Conservation (phyloP, 2,113 vertebrate species). For the Chaetura pelagica region DNA sequence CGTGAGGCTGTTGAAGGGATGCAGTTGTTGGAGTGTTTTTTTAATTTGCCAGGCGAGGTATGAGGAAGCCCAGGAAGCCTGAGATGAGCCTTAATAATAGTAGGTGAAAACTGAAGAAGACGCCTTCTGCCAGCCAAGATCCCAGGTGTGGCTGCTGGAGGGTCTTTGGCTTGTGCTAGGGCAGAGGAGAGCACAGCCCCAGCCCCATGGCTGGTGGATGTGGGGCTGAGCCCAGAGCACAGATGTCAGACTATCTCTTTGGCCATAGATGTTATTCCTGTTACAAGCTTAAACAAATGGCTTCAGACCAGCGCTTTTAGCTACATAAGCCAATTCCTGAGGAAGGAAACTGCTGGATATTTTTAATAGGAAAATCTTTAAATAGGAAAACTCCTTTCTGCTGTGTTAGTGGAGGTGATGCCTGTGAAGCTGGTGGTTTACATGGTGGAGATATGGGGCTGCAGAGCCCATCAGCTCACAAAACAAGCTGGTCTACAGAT, state of each 20-base stretch:
- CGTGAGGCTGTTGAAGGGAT: not conserved
- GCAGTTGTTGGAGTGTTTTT: not conserved
- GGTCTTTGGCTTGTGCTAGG: not conserved
- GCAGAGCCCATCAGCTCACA: not conserved
- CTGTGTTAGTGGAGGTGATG: not conserved
- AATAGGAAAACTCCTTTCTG: not conserved
- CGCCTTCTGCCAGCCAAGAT: not conserved
- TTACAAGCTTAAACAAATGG: not conserved
- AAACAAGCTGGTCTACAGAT: not conserved
- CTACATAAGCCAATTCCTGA: not conserved
- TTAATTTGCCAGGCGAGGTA: not conserved
- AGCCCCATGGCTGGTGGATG: rapidly evolving
- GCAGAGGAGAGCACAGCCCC: not conserved
- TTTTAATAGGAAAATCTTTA: not conserved
- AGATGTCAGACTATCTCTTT: rapidly evolving
- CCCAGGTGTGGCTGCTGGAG: rapidly evolving
- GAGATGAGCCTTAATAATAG: not conserved
- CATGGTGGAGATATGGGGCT: not conserved
- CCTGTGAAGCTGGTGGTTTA: not conserved
- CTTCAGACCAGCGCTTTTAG: not conserved
- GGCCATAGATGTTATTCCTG: not conserved
- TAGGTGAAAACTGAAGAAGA: not conserved
- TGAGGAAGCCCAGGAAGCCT: not conserved
- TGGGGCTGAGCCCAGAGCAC: not conserved
- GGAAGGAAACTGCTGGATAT: not conserved